These are phyloP conservation scores for Thalassophryne amazonica DNA, from an alignment of 2,797 vertebrate species.

Conservation along the genomic window DNA sequence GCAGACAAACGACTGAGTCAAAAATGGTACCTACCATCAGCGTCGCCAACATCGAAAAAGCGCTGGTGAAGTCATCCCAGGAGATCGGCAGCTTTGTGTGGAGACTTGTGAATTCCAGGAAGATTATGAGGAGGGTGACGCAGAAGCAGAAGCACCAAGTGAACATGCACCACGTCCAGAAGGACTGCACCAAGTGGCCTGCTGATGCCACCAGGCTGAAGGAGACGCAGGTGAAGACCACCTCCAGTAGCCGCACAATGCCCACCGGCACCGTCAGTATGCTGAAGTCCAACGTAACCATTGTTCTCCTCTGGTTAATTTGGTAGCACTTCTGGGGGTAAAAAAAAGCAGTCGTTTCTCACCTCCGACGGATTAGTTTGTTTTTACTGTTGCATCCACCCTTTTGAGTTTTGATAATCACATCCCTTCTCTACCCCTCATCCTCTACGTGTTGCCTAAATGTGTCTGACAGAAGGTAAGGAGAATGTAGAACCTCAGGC, in stretches of 20 bases:
- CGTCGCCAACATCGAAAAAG: conserved; percentile 82
- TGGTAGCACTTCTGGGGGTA: neutral
- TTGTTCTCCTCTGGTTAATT: neutral
- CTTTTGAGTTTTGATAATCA: no score
- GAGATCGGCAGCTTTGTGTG: conserved; percentile 72
- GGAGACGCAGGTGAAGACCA: conserved; percentile 77
- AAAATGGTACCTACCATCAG: conserved; percentile 68
- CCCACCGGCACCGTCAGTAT: conserved; percentile 69
- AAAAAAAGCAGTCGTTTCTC: no score
- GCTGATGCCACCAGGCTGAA: conserved; percentile 82
- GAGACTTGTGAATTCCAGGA: conserved; percentile 77
- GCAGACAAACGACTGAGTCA: neutral
- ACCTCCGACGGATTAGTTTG: no score
- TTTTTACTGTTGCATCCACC: no score
- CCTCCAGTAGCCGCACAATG: conserved; percentile 74
- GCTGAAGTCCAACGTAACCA: conserved; percentile 50
- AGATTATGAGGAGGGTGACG: conserved; percentile 75
- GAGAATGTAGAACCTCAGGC: neutral
- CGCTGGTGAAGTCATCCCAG: conserved; percentile 85
- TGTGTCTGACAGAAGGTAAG: neutral
- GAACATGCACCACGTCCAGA: conserved; percentile 85
- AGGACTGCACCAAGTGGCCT: fast-evolving
- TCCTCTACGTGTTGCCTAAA: neutral
- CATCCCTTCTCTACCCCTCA: neutral
- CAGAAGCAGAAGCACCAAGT: conserved; percentile 85